These are phyloP conservation scores for Macrotus californicus DNA, from an alignment of 2,113 vertebrate species.

Conservation along the genomic window DNA sequence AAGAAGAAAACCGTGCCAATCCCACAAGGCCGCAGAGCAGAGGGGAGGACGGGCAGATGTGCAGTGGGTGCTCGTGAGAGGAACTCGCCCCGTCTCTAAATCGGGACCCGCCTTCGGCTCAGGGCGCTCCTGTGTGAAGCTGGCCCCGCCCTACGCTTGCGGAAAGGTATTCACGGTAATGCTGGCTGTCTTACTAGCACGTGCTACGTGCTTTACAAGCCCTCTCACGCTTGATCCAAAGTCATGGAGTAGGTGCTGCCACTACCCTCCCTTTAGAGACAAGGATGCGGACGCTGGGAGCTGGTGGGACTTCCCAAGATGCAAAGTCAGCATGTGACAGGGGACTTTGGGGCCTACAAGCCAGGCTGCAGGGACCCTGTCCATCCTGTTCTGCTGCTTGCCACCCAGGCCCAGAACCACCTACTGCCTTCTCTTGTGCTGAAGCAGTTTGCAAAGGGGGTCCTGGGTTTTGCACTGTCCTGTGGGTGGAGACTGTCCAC, in stretches of 20 bases:
- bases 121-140: background rate
- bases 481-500: background rate
- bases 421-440: background rate
- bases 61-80: background rate
- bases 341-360: background rate
- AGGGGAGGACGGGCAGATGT: accelerated
- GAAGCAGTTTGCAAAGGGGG: background rate
- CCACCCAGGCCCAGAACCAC: background rate
- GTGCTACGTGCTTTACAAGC: background rate
- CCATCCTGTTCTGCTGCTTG: background rate
- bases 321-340: background rate
- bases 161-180: background rate
- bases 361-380: background rate
- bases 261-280: background rate
- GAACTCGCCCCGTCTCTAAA: background rate
- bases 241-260: background rate
- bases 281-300: background rate
- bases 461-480: background rate
- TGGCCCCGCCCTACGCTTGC: background rate
- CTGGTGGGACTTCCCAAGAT: background rate
- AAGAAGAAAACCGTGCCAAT: no score
- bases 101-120: background rate
- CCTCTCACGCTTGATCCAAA: background rate
- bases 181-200: background rate
- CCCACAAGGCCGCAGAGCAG: background rate